A percentile compares a stretch with the other conserved stretches of the same genome.
Evolutionary conservation across 1,140 invertebrate genomes (phyloP).

Genomic region (Drosophila bifasciata): DNA sequence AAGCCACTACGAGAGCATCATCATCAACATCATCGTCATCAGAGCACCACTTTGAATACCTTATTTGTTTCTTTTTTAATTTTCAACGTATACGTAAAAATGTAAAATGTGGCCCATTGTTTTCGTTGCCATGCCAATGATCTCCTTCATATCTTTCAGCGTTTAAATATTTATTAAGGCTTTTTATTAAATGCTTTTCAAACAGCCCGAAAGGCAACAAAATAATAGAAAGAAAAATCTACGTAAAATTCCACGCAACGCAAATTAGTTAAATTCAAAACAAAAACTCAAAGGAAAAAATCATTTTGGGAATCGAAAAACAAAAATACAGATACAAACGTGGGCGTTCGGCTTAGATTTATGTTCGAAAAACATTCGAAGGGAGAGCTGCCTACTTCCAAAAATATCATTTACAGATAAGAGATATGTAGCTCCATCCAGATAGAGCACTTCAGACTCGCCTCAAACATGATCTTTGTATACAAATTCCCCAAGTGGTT

Average conservation of each 20-base stretch:
- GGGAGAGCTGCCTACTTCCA: not conserved
- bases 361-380: constrained; percentile 55
- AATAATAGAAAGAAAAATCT: constrained; percentile 38
- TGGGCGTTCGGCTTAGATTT: constrained; percentile 72
- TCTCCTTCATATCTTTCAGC: constrained; percentile 13
- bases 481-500: not conserved
- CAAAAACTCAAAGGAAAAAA: constrained; percentile 23
- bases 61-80: constrained; percentile 43
- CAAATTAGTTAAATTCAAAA: constrained; percentile 62
- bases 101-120: constrained; percentile 75
- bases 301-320: constrained; percentile 22
- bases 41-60: constrained; percentile 33
- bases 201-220: constrained; percentile 44
- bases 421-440: no score
- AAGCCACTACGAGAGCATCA: constrained; percentile 42
- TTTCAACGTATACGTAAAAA: constrained; percentile 63
- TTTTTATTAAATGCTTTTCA: constrained; percentile 76
- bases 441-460: not conserved
- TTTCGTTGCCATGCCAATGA: constrained; percentile 24
- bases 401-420: constrained; percentile 52
- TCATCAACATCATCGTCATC: not conserved
- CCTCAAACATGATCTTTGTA: not conserved
- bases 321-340: constrained; percentile 44
- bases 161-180: constrained; percentile 73
- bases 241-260: constrained; percentile 74